Evolutionary conservation across 2,797 vertebrate species (phyloP).

Genomic region (Acanthiza pusilla): DNA sequence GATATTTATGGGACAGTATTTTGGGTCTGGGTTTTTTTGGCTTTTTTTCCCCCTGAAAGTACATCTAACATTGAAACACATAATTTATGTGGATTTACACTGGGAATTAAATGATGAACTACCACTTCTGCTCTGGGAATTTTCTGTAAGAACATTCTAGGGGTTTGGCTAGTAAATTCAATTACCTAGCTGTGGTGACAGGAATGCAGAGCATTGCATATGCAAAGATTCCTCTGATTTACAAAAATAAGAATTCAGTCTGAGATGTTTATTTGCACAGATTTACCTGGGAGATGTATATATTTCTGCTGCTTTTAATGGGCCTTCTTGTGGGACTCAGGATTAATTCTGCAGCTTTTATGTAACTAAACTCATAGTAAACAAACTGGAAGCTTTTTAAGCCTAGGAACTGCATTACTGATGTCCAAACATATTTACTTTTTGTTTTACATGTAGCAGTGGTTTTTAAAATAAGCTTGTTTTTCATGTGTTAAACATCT

Average conservation of each 20-base stretch:
- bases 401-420: not conserved
- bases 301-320: not conserved
- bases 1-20: not conserved
- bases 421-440: not conserved
- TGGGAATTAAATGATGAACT: not conserved
- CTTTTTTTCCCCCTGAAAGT: not conserved
- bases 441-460: not conserved
- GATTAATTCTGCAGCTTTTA: not conserved
- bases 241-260: not conserved
- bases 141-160: not conserved
- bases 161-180: slow-evolving; percentile 4
- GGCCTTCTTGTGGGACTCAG: not conserved
- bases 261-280: not conserved
- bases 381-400: not conserved
- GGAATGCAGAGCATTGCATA: not conserved
- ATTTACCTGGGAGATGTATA: not conserved
- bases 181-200: not conserved
- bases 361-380: not conserved
- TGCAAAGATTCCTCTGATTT: not conserved
- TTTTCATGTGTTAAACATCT: not conserved
- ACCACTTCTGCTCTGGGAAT: not conserved
- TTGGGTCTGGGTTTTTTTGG: not conserved
- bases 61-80: not conserved
- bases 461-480: not conserved
- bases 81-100: not conserved